phyloP scores from a whole-genome alignment of 2,113 vertebrate genomes.

The Oostethus manadensis region DNA sequence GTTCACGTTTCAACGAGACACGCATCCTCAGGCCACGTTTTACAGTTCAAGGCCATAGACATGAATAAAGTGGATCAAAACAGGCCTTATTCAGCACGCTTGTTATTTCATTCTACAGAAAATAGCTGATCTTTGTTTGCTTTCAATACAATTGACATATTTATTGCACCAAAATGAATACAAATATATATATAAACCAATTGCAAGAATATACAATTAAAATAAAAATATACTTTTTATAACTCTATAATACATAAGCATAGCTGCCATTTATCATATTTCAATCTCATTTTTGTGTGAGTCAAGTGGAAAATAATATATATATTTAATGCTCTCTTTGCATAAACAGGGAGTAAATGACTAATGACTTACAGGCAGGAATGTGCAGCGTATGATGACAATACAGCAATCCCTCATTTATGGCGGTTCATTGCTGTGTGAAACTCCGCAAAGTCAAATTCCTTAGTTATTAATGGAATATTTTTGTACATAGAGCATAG shows the following conservation, averaged over 20 bases:
- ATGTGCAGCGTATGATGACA: background rate
- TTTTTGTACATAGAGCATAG: too few relatives aligned
- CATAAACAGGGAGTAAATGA: background rate
- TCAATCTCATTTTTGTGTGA: background rate
- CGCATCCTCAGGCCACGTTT: slow-evolving; percentile 37
- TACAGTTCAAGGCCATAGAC: slow-evolving; percentile 44
- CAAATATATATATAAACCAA: background rate
- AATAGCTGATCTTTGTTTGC: background rate
- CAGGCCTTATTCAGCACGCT: background rate
- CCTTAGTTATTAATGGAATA: too few relatives aligned
- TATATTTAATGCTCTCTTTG: background rate
- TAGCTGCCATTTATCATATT: slow-evolving; percentile 53
- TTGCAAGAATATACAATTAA: background rate
- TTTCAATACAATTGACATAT: background rate
- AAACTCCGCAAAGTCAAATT: too few relatives aligned
- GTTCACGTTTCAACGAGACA: slow-evolving; percentile 3
- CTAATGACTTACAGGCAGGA: background rate
- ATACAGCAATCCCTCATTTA: too few relatives aligned
- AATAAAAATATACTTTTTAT: slow-evolving; percentile 2
- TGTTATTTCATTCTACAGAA: background rate
- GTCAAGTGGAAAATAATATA: background rate
- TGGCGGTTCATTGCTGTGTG: too few relatives aligned
- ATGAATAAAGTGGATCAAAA: slow-evolving; percentile 24
- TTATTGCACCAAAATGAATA: background rate
- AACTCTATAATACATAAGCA: slow-evolving; percentile 9